Conservation (phyloP, 2,888 invertebrate genomes). For the Callosobruchus maculatus region DNA sequence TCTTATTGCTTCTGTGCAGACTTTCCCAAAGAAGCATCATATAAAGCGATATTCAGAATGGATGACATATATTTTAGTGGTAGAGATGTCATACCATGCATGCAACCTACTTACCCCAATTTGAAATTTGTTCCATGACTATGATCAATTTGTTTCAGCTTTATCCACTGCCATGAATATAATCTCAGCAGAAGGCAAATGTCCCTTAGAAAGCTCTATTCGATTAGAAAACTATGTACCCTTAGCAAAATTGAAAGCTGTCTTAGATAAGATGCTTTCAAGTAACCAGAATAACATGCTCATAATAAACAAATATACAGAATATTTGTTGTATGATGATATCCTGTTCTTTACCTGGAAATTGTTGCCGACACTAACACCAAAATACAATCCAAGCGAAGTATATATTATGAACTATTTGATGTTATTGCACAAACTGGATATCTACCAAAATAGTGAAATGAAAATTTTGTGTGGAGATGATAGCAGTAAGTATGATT, state of each 20-base stretch:
- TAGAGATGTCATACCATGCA: too few species aligned
- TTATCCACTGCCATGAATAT: conserved; percentile 71
- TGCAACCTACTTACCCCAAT: too few species aligned
- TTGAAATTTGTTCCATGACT: too few species aligned
- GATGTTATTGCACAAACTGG: conserved; percentile 41
- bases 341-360: conserved; percentile 71
- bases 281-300: conserved; percentile 58
- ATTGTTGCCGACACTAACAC: conserved; percentile 56
- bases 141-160: conserved; percentile 49
- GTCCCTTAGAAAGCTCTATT: conserved; percentile 56
- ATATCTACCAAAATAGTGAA: conserved; percentile 36
- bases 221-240: conserved; percentile 63
- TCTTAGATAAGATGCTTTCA: conserved; percentile 64
- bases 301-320: conserved; percentile 67
- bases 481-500: conserved; percentile 27
- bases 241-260: conserved; percentile 60
- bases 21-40: too few species aligned
- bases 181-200: conserved; percentile 67
- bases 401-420: conserved; percentile 45
- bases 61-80: too few species aligned
- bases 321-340: conserved; percentile 72
- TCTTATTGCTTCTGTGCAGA: too few species aligned
- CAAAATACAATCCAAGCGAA: conserved; percentile 53
- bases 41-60: too few species aligned
- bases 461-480: conserved; percentile 36